Evolutionary conservation across 2,113 vertebrate genomes (phyloP).

Genomic region (Sylvia atricapilla): DNA sequence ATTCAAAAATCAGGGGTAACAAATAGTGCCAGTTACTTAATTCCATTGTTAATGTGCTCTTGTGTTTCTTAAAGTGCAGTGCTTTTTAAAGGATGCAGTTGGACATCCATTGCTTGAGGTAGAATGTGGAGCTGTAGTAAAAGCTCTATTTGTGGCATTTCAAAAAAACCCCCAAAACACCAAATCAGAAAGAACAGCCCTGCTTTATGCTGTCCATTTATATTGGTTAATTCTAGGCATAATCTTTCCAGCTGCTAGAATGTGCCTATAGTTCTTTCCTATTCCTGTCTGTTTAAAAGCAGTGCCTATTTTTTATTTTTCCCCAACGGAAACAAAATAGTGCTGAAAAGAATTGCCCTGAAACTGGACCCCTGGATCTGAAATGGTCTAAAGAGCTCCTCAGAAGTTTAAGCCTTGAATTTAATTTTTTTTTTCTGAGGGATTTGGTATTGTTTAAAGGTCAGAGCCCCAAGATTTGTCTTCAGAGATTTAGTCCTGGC

Average conservation of each 20-base stretch:
- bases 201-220: not conserved
- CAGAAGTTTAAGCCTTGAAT: not conserved
- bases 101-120: not conserved
- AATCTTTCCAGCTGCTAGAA: conserved; percentile 7
- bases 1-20: conserved; percentile 4
- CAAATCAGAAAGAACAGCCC: not conserved
- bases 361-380: not conserved
- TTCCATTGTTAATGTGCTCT: conserved; percentile 21
- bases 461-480: conserved; percentile 18
- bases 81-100: not conserved
- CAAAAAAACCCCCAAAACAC: rapidly evolving
- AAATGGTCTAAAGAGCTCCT: not conserved
- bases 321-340: not conserved
- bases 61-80: not conserved
- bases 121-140: not conserved
- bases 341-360: not conserved
- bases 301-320: not conserved
- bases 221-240: conserved; percentile 11
- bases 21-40: conserved; percentile 26
- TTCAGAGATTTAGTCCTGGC: conserved; percentile 11
- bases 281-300: not conserved
- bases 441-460: conserved; percentile 32
- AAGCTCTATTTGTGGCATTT: not conserved
- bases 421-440: not conserved
- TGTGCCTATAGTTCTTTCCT: not conserved